Percentiles rank a stretch among this genome's conserved stretches.
These are phyloP conservation scores for Aphelinus atriplicis DNA, from an alignment of 1,140 invertebrate species.

Conservation along the genomic window DNA sequence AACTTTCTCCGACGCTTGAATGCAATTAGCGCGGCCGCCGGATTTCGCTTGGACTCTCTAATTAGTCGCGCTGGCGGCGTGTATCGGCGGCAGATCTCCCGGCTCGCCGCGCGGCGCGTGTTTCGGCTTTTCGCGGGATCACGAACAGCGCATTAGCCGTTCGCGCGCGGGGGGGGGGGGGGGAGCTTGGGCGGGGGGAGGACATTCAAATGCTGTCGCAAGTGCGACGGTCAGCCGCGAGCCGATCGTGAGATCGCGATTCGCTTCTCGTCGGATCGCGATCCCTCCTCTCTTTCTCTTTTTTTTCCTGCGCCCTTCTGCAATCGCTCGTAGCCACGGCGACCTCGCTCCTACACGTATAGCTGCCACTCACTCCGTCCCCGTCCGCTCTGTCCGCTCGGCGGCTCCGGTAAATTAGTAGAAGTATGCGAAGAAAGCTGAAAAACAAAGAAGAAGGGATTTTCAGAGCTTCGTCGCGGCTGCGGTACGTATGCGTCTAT, in stretches of 20 bases:
- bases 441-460: conserved; percentile 36
- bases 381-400: not conserved
- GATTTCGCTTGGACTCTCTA: conserved; percentile 7
- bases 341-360: too few species aligned
- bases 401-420: conserved; percentile 47
- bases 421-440: conserved; percentile 58
- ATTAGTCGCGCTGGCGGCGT: not conserved
- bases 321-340: too few species aligned
- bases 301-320: not conserved
- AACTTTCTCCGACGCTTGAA: conserved; percentile 11
- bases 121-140: too few species aligned
- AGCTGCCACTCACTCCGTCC: too few species aligned
- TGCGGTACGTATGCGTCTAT: too few species aligned
- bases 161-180: too few species aligned
- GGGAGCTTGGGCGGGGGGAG: not conserved
- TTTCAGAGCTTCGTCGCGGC: too few species aligned
- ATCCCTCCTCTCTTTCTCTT: not conserved
- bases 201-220: not conserved
- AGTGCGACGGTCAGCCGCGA: not conserved
- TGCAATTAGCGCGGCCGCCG: not conserved
- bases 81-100: too few species aligned
- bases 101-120: too few species aligned
- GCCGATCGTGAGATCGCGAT: conserved; percentile 24
- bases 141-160: too few species aligned
- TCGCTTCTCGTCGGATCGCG: not conserved